phyloP scores from a whole-genome alignment of 2,888 invertebrate species.

The Caenorhabditis zanzibari region DNA sequence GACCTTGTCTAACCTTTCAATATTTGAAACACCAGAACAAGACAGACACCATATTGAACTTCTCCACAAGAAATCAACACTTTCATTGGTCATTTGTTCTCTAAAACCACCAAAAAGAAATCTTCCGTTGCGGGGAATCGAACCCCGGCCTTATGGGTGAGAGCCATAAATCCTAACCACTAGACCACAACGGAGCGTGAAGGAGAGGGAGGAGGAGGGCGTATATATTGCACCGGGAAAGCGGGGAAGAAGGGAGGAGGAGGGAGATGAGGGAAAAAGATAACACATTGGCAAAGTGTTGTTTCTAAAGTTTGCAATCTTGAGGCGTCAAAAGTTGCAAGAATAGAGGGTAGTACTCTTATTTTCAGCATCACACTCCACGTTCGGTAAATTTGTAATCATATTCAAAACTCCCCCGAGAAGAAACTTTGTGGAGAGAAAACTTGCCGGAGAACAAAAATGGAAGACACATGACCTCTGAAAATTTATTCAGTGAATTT shows the following conservation, averaged over 20 bases:
- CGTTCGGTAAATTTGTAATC: neutral
- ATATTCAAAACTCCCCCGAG: neutral
- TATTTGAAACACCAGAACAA: neutral
- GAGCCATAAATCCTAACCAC: slow-evolving; percentile 76
- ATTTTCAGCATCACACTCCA: neutral
- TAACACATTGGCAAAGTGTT: neutral
- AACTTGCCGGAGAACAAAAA: no score
- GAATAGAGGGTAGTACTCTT: neutral
- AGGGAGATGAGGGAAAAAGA: neutral
- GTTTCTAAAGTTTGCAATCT: neutral
- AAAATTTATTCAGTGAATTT: neutral
- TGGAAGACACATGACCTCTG: neutral
- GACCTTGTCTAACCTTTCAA: neutral
- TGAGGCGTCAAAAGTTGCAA: neutral
- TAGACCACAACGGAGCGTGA: slow-evolving; percentile 68
- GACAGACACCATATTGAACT: neutral
- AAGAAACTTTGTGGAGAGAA: neutral
- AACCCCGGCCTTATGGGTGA: slow-evolving; percentile 75
- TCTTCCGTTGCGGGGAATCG: slow-evolving; percentile 71
- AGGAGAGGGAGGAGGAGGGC: neutral
- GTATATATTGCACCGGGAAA: neutral
- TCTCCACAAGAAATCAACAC: neutral
- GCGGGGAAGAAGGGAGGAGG: neutral
- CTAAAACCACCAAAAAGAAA: neutral
- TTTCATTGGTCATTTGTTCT: neutral